A percentile compares a stretch with the other conserved stretches of the same genome.
Conservation (phyloP, 37 sponge, comb jelly and placozoan species). For the Beroe forskalii region DNA sequence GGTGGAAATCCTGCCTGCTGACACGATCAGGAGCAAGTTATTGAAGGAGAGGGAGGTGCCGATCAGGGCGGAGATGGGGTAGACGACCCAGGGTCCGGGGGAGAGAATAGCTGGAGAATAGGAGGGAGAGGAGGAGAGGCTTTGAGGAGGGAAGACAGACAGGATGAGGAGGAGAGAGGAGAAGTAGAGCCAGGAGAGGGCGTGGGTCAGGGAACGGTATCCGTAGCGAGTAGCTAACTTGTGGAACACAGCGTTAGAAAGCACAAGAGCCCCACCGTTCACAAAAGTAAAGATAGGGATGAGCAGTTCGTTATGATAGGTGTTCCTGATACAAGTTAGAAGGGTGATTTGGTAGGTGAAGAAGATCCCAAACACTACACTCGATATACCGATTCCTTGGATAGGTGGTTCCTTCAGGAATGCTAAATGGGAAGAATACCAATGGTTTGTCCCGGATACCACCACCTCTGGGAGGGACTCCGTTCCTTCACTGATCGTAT, state of each 20-base stretch:
- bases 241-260: background rate
- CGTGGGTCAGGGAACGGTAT: background rate
- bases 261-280: background rate
- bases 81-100: background rate
- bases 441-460: background rate
- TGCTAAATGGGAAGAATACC: background rate
- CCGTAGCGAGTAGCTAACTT: background rate
- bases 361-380: background rate
- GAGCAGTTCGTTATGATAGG: background rate
- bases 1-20: background rate
- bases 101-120: background rate
- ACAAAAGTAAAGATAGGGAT: background rate
- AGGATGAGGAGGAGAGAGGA: background rate
- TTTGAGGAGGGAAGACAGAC: background rate
- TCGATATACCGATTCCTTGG: background rate
- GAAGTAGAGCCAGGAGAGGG: background rate
- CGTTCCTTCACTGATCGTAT: no score
- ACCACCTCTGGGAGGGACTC: background rate
- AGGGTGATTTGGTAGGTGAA: background rate
- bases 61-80: background rate
- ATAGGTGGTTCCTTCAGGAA: background rate
- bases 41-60: background rate
- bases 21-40: background rate
- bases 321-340: background rate
- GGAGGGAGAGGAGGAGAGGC: background rate